Evolutionary conservation across 2,797 vertebrate species (phyloP), one percentile per base, ranked within the genome.

Genomic region (Anniella stebbinsi): DNA sequence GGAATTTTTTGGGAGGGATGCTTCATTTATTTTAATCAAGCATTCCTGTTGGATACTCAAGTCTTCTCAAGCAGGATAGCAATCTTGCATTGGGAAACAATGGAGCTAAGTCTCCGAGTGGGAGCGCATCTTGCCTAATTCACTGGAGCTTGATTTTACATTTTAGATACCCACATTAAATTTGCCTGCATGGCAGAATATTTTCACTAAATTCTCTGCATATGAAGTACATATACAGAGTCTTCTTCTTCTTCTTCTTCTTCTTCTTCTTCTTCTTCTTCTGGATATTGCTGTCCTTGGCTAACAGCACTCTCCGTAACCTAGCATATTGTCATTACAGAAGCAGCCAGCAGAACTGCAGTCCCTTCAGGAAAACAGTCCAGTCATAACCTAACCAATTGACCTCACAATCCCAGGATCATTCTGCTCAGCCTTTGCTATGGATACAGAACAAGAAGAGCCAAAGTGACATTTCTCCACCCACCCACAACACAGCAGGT

Each of bases 11-110:
- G 25, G 87, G 45, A 45, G 77, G 69, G 93, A 95, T 0, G 28
- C 66, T 94, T 86, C 87, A 93, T 87, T 96, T 95, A 88, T 93
- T 95, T 93, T 92, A 93, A 95, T 91, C 92, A 89, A 94, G 66
- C 41, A 90, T 89, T 88, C 93, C 90, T 94, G 89, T 93, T 85
- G 90, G 94, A 91, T 75, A 90, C 89, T 84, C n/a, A 89, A 84
- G 45, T 93, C 87, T 90, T 70, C 41, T 93, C 83, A 88, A 70
- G 90, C 38, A 93, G 87, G 86, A 94, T 73, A 77, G 90, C 94
- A 95, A 91, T 36, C 45, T 72, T 92, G 45, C 87, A 82, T 28
- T 0, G 3, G 51, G 87, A 88, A 93, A 80, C 77, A 93, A 93
- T 80, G 15, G 7, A 91, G 67, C 73, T 87, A 78, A 93, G 83